Conservation (phyloP, 2,888 invertebrate genomes). For the Carcina quercana region DNA sequence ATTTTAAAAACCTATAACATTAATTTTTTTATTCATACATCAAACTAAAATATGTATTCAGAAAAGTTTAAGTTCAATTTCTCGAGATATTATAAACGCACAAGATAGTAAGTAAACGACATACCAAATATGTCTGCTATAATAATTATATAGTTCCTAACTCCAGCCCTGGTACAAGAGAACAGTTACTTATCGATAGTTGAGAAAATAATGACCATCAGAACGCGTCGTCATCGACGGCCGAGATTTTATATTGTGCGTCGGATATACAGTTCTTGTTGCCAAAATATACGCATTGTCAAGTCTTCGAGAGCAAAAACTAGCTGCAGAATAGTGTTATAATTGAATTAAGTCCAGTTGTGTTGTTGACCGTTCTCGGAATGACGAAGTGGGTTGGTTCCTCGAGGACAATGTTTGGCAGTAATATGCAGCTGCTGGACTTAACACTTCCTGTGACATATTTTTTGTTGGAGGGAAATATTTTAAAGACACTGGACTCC, state of each 20-base stretch:
- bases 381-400: constrained; percentile 6
- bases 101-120: too few species aligned
- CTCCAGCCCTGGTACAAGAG: too few species aligned
- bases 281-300: constrained; percentile 65
- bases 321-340: constrained; percentile 41
- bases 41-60: too few species aligned
- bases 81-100: too few species aligned
- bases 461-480: neutral
- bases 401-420: neutral
- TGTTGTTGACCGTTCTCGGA: constrained; percentile 33
- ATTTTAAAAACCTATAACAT: too few species aligned
- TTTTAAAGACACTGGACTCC: too few species aligned
- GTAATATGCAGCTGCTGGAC: neutral
- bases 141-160: too few species aligned
- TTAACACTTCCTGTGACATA: constrained; percentile 1
- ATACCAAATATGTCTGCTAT: too few species aligned
- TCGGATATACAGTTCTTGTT: constrained; percentile 63
- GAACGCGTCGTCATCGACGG: constrained; percentile 30
- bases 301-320: constrained; percentile 50
- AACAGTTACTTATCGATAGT: constrained; percentile 49
- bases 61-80: too few species aligned
- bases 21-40: too few species aligned
- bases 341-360: constrained; percentile 59
- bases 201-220: constrained; percentile 40
- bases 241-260: constrained; percentile 30